Conservation (phyloP, 2,888 invertebrate genomes). For the Trissonchulus latispiculum region DNA sequence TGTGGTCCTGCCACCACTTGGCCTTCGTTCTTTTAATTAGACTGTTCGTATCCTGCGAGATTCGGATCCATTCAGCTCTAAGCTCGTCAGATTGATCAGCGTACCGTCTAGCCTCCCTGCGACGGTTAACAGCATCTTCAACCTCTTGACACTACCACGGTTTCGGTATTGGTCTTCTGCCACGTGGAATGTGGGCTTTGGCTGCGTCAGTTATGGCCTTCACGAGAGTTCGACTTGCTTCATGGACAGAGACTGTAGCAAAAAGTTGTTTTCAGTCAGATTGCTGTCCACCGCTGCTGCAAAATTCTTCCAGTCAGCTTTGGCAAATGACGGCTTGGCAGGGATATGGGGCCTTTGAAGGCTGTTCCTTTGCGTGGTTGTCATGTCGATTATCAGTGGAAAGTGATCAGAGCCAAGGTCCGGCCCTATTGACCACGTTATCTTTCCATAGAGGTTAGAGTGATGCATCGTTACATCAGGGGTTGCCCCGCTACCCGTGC, state of each 20-base stretch:
- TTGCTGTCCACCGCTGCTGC: background rate
- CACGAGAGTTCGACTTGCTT: background rate
- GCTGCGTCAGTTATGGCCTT: background rate
- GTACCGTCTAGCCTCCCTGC: background rate
- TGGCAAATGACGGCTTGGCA: background rate
- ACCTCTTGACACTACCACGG: background rate
- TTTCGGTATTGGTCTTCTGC: background rate
- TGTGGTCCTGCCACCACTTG: constrained; percentile 2
- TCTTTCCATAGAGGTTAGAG: background rate
- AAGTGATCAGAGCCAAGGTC: constrained; percentile 3
- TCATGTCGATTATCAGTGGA: background rate
- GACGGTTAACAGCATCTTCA: background rate
- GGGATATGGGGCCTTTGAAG: background rate
- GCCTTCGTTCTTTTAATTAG: background rate
- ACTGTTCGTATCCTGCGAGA: background rate
- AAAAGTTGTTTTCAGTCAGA: background rate
- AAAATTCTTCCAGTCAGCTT: constrained; percentile 1
- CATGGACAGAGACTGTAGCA: background rate
- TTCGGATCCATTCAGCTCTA: background rate
- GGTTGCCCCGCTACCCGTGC: background rate
- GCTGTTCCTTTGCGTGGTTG: background rate
- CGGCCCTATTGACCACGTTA: background rate
- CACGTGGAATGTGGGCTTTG: background rate
- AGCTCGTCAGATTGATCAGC: background rate
- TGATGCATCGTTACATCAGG: background rate